Conservation (phyloP, 2,888 invertebrate genomes). For the Yponomeuta evonymella region DNA sequence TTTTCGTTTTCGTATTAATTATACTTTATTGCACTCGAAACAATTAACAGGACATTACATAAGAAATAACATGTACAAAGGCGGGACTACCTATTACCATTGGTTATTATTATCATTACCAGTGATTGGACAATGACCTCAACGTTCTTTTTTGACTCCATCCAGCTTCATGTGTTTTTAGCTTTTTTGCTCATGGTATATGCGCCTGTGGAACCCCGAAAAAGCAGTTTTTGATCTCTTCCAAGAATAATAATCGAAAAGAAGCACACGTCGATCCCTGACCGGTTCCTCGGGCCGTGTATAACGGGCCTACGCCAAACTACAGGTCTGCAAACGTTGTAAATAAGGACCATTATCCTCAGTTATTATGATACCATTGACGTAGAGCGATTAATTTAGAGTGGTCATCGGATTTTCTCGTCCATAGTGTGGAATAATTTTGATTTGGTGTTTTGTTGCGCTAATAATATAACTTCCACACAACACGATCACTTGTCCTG, state of each 20-base stretch:
- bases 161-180: too few relatives aligned
- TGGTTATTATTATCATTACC: too few relatives aligned
- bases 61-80: too few relatives aligned
- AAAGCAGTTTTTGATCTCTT: neutral
- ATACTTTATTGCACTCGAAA: too few relatives aligned
- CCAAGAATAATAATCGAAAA: conserved; percentile 1
- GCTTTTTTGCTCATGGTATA: neutral
- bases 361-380: neutral
- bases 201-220: neutral
- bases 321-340: neutral
- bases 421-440: neutral
- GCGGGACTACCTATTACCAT: too few relatives aligned
- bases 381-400: neutral
- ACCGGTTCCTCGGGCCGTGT: neutral
- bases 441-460: neutral
- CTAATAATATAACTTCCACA: too few relatives aligned
- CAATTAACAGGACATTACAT: too few relatives aligned
- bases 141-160: too few relatives aligned
- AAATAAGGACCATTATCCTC: neutral
- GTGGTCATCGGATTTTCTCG: neutral
- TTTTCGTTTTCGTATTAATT: too few relatives aligned
- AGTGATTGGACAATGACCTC: too few relatives aligned
- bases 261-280: neutral
- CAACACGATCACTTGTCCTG: too few relatives aligned
- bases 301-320: neutral